These are phyloP conservation scores for Gallinago media DNA, from an alignment of 2,113 vertebrate species.

Conservation along the genomic window DNA sequence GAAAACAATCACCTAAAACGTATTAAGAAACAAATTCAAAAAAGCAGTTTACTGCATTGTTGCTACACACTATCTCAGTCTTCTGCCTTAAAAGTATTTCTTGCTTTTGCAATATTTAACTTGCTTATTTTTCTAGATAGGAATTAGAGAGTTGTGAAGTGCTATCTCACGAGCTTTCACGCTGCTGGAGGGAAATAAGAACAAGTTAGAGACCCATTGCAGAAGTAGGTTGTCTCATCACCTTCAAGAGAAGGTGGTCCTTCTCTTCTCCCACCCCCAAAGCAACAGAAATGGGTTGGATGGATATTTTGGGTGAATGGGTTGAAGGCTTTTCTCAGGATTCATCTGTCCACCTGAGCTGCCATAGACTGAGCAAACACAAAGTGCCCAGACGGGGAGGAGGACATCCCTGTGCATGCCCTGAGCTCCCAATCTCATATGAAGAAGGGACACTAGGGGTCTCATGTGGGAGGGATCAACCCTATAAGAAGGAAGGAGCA, in stretches of 20 bases:
- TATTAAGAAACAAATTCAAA: conserved; percentile 19
- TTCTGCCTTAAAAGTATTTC: not conserved
- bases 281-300: not conserved
- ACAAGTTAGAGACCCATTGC: not conserved
- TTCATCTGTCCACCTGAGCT: not conserved
- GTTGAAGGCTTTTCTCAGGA: not conserved
- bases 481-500: not conserved
- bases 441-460: not conserved
- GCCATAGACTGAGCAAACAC: not conserved
- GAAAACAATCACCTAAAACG: conserved; percentile 29
- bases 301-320: not conserved
- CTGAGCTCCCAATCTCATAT: not conserved
- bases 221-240: not conserved
- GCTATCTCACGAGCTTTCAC: not conserved
- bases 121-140: not conserved
- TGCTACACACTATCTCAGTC: not conserved
- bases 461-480: not conserved
- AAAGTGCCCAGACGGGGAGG: not conserved
- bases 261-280: not conserved
- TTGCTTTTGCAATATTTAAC: not conserved
- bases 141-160: not conserved
- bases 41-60: not conserved
- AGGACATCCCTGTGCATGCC: not conserved
- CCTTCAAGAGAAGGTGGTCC: too few relatives aligned
- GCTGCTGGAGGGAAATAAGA: not conserved